Conservation (phyloP, 2,888 invertebrate genomes). For the Eucera pruinosa region DNA sequence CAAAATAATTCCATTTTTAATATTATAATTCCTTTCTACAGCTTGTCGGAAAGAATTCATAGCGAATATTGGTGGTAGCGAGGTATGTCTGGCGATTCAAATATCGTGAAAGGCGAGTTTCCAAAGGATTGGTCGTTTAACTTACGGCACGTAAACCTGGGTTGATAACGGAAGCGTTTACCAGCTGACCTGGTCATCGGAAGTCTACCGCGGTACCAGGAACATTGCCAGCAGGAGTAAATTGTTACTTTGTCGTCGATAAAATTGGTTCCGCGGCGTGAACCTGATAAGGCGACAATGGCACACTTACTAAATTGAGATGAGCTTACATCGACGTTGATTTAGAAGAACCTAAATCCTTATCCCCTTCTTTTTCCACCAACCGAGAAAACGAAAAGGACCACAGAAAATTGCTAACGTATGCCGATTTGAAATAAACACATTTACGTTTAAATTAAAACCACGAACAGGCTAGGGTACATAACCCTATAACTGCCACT, state of each 20-base stretch:
- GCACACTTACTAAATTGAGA: slow-evolving; percentile 57
- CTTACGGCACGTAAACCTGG: slow-evolving; percentile 71
- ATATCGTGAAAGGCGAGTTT: slow-evolving; percentile 39
- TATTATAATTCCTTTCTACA: no score
- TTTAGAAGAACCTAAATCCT: slow-evolving; percentile 28
- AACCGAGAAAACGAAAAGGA: neutral
- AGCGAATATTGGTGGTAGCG: neutral
- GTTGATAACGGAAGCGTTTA: slow-evolving; percentile 74
- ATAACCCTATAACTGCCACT: no score
- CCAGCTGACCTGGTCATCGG: slow-evolving; percentile 74
- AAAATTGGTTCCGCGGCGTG: slow-evolving; percentile 64
- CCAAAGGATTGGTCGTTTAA: slow-evolving; percentile 65
- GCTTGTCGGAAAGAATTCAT: no score
- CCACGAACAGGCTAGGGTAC: no score
- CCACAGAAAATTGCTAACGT: neutral
- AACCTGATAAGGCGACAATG: slow-evolving; percentile 59
- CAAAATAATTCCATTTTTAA: no score
- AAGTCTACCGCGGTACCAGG: slow-evolving; percentile 67
- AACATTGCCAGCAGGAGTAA: slow-evolving; percentile 71
- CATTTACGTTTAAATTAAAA: no score
- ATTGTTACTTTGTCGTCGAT: slow-evolving; percentile 75
- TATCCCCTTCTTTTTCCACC: neutral
- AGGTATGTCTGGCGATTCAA: slow-evolving; percentile 11
- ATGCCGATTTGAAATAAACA: neutral
- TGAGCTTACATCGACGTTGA: slow-evolving; percentile 45